Base-by-base conservation (phyloP, 2,797 vertebrate genomes). In the Ataeniobius toweri region DNA sequence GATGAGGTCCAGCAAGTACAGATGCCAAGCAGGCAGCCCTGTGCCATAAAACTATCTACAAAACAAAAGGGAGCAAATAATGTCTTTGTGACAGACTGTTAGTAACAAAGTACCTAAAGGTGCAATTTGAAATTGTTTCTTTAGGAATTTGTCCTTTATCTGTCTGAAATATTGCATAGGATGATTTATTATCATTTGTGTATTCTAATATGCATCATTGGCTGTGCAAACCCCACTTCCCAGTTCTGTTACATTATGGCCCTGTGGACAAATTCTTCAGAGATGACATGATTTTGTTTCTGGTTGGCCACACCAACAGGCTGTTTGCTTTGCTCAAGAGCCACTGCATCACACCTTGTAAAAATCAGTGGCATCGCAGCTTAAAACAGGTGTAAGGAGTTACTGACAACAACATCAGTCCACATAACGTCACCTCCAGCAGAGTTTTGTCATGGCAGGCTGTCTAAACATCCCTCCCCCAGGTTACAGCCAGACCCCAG, bases 401-500 rank as follows among this genome's bases (percentile, higher is more conserved):
- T 53, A 18, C 39, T 79, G 58, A 69, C 56, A 76, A 88, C 77
- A 87, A 53, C 78, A 79, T 82, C 75, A 51, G 61, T 53, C 58
- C 71, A 44, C 46, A 79, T 88, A 87, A 73, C 82, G n/a, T 88
- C 73, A 85, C 86, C 83, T 81, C 79, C 84, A 85, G 85, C 80
- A 61, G 76, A 56, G 77, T 56, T 74, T 69, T 39, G 65, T 41
- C 79, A 76, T 24, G 31, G 53, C 80, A 41, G 85, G 78, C 82
- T 89, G 83, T 91, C 86, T 86, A 88, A 91, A 89, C 89, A 90
- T 79, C 76, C 75, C 82, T 82, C 87, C 88, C 89, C 85, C 78
- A 80, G 90, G 89, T 88, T 76, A 85, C 82, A 61, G 82, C 72
- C 86, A 80, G 80, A 28, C 69, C 51, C 53, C 77, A 85, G 80